Conservation (phyloP, 2,888 invertebrate genomes). For the Ferdinandea cuprea region DNA sequence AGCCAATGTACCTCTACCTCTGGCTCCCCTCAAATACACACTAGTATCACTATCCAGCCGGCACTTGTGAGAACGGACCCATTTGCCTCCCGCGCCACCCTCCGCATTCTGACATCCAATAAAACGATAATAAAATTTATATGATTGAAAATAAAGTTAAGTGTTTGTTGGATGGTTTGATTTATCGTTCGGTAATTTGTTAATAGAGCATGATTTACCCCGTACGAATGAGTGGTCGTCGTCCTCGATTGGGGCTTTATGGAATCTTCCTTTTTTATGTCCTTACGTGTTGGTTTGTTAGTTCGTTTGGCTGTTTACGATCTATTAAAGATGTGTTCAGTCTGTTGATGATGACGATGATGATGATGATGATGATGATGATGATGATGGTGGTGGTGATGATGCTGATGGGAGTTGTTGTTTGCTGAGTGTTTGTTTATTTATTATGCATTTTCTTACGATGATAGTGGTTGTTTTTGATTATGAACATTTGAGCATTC, state of each 20-base stretch:
- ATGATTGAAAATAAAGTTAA: conserved; percentile 79
- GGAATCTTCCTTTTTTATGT: conserved; percentile 71
- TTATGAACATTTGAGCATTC: conserved; percentile 29
- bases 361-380: conserved; percentile 58
- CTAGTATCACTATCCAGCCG: conserved; percentile 57
- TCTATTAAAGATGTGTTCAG: conserved; percentile 72
- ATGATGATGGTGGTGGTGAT: conserved; percentile 39
- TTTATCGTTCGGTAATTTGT: conserved; percentile 78
- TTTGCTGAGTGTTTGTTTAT: conserved; percentile 70
- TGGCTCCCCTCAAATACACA: conserved; percentile 31
- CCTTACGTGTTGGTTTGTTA: conserved; percentile 69
- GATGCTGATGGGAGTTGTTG: conserved; percentile 63
- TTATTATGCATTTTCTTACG: conserved; percentile 67
- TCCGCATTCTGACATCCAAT: conserved; percentile 71
- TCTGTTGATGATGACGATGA: conserved; percentile 52
- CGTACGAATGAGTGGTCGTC: conserved; percentile 64
- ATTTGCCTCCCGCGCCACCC: background rate
- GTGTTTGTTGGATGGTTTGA: conserved; percentile 78
- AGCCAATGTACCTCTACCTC: conserved; percentile 28
- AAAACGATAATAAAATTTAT: conserved; percentile 79
- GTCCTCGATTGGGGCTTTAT: conserved; percentile 64
- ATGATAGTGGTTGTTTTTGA: conserved; percentile 42
- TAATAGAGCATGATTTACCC: conserved; percentile 78
- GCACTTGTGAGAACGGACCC: conserved; percentile 40
- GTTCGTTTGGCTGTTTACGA: conserved; percentile 71